Percentiles rank a stretch among this genome's conserved stretches.
Evolutionary conservation across 2,797 vertebrate species (phyloP).

Genomic region (Somateria mollissima): DNA sequence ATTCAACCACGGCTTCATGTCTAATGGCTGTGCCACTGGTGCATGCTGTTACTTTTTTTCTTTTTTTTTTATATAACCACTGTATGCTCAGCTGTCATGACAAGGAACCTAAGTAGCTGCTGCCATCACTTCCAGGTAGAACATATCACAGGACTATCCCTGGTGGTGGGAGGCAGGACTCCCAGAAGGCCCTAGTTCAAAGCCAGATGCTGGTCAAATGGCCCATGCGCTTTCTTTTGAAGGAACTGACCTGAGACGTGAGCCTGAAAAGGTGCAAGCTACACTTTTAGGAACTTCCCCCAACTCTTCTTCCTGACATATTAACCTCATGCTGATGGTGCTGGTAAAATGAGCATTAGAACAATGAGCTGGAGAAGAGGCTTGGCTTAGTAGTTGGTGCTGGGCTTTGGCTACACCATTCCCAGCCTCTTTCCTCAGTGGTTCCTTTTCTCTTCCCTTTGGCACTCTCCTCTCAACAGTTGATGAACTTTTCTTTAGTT

Average conservation of each 20-base stretch:
- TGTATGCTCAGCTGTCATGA: neutral
- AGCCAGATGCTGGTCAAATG: neutral
- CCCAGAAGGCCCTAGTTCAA: neutral
- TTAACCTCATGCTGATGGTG: constrained; percentile 27
- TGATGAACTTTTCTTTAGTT: constrained; percentile 36
- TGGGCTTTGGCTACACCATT: constrained; percentile 15
- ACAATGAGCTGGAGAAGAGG: constrained; percentile 3
- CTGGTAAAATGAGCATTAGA: constrained; percentile 38
- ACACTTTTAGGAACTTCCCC: neutral
- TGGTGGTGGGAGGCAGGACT: constrained; percentile 11
- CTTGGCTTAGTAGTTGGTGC: neutral
- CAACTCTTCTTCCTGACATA: neutral
- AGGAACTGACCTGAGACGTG: constrained; percentile 5
- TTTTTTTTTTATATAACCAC: neutral
- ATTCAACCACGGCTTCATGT: neutral
- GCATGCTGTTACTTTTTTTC: constrained; percentile 11
- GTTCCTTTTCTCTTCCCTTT: constrained; percentile 29
- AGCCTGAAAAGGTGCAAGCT: constrained; percentile 13
- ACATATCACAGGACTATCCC: neutral
- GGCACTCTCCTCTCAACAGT: constrained; percentile 17
- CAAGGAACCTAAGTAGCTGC: constrained; percentile 8
- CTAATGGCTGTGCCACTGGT: neutral
- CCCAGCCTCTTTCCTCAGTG: neutral
- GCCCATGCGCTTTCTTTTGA: neutral
- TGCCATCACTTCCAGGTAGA: neutral